Evolutionary conservation across 2,888 invertebrate species (phyloP).

Genomic region (Ophonus ardosiacus): DNA sequence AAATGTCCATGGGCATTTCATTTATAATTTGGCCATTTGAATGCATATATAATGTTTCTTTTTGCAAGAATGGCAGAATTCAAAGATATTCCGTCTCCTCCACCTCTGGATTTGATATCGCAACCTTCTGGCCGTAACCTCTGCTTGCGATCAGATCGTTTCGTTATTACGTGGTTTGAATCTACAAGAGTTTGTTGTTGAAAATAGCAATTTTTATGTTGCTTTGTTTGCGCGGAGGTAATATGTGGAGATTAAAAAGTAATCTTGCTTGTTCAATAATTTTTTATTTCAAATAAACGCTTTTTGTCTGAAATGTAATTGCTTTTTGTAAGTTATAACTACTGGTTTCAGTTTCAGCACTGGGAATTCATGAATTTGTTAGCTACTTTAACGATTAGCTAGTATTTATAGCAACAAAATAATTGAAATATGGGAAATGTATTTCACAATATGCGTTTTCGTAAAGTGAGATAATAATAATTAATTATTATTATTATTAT

Average conservation of each 20-base stretch:
- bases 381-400: neutral
- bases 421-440: neutral
- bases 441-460: neutral
- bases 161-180: conserved; percentile 44
- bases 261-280: conserved; percentile 35
- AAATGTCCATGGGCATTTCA: neutral
- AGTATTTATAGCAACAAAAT: neutral
- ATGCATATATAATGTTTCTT: neutral
- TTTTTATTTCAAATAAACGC: conserved; percentile 34
- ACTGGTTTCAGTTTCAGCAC: neutral
- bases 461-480: too few relatives aligned
- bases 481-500: too few relatives aligned
- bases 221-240: conserved; percentile 35
- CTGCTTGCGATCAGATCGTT: conserved; percentile 32
- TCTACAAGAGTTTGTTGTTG: conserved; percentile 46
- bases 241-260: conserved; percentile 47
- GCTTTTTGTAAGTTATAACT: conserved; percentile 30
- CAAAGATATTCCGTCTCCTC: neutral
- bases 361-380: conserved; percentile 3
- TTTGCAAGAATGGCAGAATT: neutral
- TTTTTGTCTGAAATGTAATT: conserved; percentile 16
- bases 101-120: neutral
- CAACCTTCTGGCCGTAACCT: neutral
- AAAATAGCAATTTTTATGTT: conserved; percentile 17
- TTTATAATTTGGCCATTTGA: neutral